A percentile compares a stretch with the other conserved stretches of the same genome.
These are phyloP conservation scores for Plectrocnemia conspersa DNA, from an alignment of 1,140 invertebrate genomes.

Conservation along the genomic window DNA sequence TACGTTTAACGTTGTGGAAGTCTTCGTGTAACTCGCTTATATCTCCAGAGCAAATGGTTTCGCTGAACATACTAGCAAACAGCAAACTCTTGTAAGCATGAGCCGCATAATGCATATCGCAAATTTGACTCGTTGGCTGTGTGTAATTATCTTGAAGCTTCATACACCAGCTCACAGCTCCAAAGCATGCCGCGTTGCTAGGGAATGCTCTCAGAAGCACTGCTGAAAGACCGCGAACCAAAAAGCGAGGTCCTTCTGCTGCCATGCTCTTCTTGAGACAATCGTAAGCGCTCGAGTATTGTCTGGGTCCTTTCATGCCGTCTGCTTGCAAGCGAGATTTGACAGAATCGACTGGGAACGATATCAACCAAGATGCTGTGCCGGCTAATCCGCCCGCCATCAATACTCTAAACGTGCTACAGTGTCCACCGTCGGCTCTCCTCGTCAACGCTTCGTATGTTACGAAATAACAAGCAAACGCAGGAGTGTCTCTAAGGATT, in stretches of 20 bases:
- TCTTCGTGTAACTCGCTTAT: constrained; percentile 32
- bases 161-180: constrained; percentile 74
- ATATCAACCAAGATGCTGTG: constrained; percentile 75
- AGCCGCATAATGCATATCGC: constrained; percentile 36
- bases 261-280: constrained; percentile 66
- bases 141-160: constrained; percentile 30
- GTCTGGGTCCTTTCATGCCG: constrained; percentile 44
- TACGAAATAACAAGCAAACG: constrained; percentile 54
- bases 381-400: constrained; percentile 79
- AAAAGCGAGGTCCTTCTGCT: constrained; percentile 62
- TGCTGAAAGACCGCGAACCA: constrained; percentile 68
- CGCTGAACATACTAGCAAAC: constrained; percentile 42
- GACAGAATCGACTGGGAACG: constrained; percentile 85
- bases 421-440: constrained; percentile 38
- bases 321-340: constrained; percentile 86
- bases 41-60: constrained; percentile 45
- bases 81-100: constrained; percentile 39
- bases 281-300: constrained; percentile 65
- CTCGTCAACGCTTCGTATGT: constrained; percentile 69
- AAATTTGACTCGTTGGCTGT: constrained; percentile 2
- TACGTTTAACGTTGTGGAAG: constrained; percentile 13
- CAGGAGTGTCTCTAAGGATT: constrained; percentile 67
- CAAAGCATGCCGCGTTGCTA: constrained; percentile 87
- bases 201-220: constrained; percentile 83
- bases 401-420: constrained; percentile 57